Conservation (phyloP, 1,140 invertebrate species). For the Ceratosolen solmsi region DNA sequence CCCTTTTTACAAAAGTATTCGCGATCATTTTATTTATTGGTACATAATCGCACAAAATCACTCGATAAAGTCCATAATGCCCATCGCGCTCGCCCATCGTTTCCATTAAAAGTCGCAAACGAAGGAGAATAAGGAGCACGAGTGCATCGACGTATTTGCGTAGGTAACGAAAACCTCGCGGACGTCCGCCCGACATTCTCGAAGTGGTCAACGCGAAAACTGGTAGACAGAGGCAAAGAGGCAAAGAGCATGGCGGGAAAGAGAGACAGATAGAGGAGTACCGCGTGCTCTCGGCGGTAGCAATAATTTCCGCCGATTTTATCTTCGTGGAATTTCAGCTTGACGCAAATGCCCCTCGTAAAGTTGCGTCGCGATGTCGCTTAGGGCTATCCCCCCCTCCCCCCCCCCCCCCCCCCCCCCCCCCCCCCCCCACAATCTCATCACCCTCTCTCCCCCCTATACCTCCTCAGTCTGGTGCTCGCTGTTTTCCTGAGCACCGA, state of each 20-base stretch:
- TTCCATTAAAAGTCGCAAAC: background rate
- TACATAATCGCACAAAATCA: background rate
- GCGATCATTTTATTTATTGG: background rate
- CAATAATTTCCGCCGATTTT: constrained; percentile 67
- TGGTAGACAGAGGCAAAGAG: constrained; percentile 10
- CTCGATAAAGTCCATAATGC: background rate
- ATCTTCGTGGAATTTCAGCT: constrained; percentile 66
- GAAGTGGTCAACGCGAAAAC: constrained; percentile 27
- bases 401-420: constrained; percentile 27
- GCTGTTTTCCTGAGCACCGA: background rate
- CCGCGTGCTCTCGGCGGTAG: constrained; percentile 56
- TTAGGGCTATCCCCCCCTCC: constrained; percentile 58
- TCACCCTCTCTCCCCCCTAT: background rate
- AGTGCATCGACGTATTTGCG: background rate
- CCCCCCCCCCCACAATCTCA: background rate
- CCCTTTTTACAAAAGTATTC: background rate
- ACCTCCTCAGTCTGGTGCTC: background rate
- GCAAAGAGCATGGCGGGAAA: background rate
- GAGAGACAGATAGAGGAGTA: constrained; percentile 27
- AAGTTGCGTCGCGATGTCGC: constrained; percentile 66
- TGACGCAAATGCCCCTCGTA: constrained; percentile 66
- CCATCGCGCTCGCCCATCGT: background rate
- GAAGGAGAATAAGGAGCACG: background rate
- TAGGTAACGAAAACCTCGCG: constrained; percentile 52
- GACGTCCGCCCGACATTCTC: background rate